phyloP scores from a whole-genome alignment of 2,888 invertebrate species.

The Sepiola atlantica region DNA sequence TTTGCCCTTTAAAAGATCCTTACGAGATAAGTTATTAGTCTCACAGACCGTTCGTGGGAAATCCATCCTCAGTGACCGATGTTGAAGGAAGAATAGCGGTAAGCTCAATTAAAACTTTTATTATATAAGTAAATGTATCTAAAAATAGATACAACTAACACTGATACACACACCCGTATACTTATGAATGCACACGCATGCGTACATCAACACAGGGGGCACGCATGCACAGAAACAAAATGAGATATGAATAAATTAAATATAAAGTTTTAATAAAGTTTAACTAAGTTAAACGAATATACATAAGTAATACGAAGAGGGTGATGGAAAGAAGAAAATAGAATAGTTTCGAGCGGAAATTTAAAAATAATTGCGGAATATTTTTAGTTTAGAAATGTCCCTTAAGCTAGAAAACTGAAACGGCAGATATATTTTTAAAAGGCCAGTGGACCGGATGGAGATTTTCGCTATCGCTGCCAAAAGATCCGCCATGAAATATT shows the following conservation, averaged over 20 bases:
- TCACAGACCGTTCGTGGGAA: too few species aligned
- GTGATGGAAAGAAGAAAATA: background rate
- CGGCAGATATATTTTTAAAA: background rate
- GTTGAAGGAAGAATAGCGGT: background rate
- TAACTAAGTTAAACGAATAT: background rate
- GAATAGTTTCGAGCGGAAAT: background rate
- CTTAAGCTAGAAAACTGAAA: background rate
- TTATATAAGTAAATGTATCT: background rate
- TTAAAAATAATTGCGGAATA: conserved; percentile 1
- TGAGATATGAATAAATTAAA: background rate
- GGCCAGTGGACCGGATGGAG: background rate
- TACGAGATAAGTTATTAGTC: too few species aligned
- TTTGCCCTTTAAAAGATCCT: too few species aligned
- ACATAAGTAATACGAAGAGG: background rate
- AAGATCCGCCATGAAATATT: background rate
- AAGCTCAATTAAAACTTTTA: background rate
- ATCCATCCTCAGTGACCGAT: too few species aligned
- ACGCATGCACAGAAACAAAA: background rate
- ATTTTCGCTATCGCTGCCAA: background rate
- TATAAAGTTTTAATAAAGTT: background rate
- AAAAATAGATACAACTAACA: background rate
- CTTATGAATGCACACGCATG: too few species aligned
- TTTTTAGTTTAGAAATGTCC: conserved; percentile 20
- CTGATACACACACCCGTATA: too few species aligned
- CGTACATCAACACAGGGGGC: background rate